Percentiles rank a stretch among this genome's conserved stretches.
phyloP scores from a whole-genome alignment of 2,888 invertebrate species.

The Steinernema hermaphroditum region DNA sequence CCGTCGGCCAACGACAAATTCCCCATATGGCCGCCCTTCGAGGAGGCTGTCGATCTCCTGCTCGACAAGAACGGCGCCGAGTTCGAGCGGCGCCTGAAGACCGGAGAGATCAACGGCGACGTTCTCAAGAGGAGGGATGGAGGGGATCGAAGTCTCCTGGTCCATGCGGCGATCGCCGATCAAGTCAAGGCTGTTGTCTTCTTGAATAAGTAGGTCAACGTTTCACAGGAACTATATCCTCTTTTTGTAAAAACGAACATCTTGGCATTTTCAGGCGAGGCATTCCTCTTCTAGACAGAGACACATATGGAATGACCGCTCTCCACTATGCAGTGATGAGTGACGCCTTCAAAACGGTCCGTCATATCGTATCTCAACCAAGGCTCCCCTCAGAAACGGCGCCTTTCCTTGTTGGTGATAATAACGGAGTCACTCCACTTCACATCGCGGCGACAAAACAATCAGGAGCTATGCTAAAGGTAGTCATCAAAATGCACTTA shows the following conservation, averaged over 20 bases:
- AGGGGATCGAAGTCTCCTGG: neutral
- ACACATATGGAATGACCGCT: slow-evolving; percentile 45
- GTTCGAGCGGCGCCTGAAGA: slow-evolving; percentile 5
- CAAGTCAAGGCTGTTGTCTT: slow-evolving; percentile 1
- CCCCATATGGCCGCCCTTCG: neutral
- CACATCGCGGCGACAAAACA: slow-evolving; percentile 57
- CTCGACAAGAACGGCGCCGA: neutral
- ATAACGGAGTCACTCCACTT: slow-evolving; percentile 55
- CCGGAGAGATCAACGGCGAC: neutral
- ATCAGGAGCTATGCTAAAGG: slow-evolving; percentile 53
- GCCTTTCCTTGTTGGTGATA: slow-evolving; percentile 46
- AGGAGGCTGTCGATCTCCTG: neutral
- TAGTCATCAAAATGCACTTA: no score
- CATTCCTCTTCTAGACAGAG: slow-evolving; percentile 23
- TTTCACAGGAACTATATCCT: no score
- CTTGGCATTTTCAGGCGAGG: neutral
- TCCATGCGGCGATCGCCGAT: slow-evolving; percentile 11
- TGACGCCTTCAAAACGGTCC: slow-evolving; percentile 22
- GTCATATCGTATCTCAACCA: neutral
- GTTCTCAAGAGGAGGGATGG: neutral
- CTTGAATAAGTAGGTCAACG: neutral
- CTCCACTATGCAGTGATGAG: slow-evolving; percentile 56
- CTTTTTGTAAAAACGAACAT: no score
- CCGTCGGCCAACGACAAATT: neutral
- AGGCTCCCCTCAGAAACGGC: slow-evolving; percentile 9